phyloP scores from a whole-genome alignment of 2,113 vertebrate genomes.

The Hassar affinis region DNA sequence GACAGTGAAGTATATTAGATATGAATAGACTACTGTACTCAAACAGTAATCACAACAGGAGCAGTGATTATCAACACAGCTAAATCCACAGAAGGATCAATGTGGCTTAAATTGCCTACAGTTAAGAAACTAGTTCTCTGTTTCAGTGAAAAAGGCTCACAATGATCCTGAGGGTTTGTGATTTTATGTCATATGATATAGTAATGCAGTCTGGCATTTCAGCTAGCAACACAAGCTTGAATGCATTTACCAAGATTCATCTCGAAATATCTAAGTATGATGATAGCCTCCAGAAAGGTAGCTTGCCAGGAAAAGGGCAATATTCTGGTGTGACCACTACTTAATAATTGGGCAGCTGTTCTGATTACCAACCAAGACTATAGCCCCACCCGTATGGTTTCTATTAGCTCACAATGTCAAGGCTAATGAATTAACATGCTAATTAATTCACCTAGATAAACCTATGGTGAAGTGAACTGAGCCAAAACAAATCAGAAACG shows the following conservation, averaged over 20 bases:
- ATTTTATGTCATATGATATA: constrained; percentile 1
- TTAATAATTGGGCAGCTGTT: neutral
- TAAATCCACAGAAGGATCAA: constrained; percentile 14
- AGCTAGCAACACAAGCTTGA: neutral
- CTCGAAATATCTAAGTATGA: neutral
- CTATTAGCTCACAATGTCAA: neutral
- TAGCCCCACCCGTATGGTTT: neutral
- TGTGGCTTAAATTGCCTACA: constrained; percentile 6
- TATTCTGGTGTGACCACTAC: neutral
- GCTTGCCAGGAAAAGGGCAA: neutral
- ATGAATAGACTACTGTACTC: constrained; percentile 23
- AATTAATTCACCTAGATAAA: neutral
- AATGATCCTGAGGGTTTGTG: neutral
- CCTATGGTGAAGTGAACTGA: neutral
- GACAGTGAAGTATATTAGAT: constrained; percentile 32
- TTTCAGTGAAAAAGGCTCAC: constrained; percentile 2
- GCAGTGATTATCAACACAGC: constrained; percentile 19
- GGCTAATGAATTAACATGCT: neutral
- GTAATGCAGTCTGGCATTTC: neutral
- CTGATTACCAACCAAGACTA: neutral
- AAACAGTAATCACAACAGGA: neutral
- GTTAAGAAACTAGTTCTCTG: neutral
- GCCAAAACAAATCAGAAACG: neutral
- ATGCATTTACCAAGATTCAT: neutral
- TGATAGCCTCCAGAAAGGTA: neutral